Evolutionary conservation across 2,797 vertebrate genomes (phyloP).

Genomic region (Chelon auratus): DNA sequence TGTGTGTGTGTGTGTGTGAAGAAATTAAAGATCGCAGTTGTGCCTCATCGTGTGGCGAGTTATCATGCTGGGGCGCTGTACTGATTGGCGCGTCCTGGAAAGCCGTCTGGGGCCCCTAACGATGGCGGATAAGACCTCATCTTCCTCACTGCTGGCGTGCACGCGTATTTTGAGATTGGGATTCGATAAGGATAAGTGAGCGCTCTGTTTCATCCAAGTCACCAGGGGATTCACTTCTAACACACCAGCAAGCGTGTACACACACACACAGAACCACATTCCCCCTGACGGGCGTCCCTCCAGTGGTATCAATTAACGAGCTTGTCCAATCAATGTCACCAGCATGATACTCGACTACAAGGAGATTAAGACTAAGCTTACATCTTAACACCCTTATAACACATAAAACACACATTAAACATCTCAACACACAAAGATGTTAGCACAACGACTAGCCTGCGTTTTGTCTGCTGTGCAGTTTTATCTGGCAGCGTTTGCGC

Average conservation of each 20-base stretch:
- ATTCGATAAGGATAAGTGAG: slow-evolving; percentile 81
- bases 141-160: slow-evolving; percentile 44
- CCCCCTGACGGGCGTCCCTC: slow-evolving; percentile 62
- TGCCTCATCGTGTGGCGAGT: slow-evolving; percentile 32
- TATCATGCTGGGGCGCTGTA: slow-evolving; percentile 28
- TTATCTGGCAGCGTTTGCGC: slow-evolving; percentile 54
- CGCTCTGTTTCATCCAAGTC: slow-evolving; percentile 74
- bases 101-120: slow-evolving; percentile 55
- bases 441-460: slow-evolving; percentile 37
- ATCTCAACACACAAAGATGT: slow-evolving; percentile 51
- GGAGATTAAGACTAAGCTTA: slow-evolving; percentile 77
- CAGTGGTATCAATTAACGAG: slow-evolving; percentile 81
- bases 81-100: slow-evolving; percentile 44
- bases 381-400: slow-evolving; percentile 68
- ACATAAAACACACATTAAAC: slow-evolving; percentile 55
- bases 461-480: slow-evolving; percentile 45
- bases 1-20: slow-evolving; percentile 10
- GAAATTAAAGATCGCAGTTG: slow-evolving; percentile 54
- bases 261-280: slow-evolving; percentile 35
- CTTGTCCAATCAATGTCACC: slow-evolving; percentile 79
- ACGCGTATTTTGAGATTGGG: slow-evolving; percentile 61
- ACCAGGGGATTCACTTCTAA: slow-evolving; percentile 70
- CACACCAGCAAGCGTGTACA: slow-evolving; percentile 52
- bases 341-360: slow-evolving; percentile 76
- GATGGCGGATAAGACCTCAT: slow-evolving; percentile 53